phyloP scores from a whole-genome alignment of 2,113 vertebrate species.

The Ochotona curzoniae region DNA sequence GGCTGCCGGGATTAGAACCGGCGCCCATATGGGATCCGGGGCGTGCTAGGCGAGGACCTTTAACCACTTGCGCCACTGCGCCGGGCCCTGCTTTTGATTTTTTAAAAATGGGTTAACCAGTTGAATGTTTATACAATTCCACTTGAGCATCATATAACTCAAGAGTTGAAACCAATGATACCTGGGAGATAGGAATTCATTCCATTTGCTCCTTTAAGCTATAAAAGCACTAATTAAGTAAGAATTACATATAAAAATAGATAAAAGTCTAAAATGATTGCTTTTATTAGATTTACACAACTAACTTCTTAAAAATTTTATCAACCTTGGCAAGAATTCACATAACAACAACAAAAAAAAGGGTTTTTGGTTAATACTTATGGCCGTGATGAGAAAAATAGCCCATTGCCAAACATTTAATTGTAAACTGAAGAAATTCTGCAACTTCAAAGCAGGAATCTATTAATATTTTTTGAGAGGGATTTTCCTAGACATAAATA shows the following conservation, averaged over 20 bases:
- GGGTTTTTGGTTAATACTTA: neutral
- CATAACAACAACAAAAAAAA: neutral
- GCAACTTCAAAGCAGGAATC: neutral
- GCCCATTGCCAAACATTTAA: neutral
- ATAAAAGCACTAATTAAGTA: neutral
- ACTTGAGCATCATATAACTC: neutral
- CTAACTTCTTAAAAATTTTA: constrained; percentile 18
- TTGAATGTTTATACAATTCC: constrained; percentile 3
- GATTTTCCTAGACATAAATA: neutral
- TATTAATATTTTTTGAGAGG: neutral
- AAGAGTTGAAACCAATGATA: neutral
- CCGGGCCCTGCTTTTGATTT: neutral
- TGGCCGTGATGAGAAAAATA: neutral
- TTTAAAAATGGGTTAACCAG: neutral
- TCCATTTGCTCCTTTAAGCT: neutral
- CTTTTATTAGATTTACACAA: neutral
- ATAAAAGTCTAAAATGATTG: neutral
- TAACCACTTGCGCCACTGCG: too few relatives aligned
- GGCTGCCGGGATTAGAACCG: too few relatives aligned
- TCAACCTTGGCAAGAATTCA: neutral
- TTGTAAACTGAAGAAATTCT: neutral
- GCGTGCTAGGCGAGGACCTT: too few relatives aligned
- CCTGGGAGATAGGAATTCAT: neutral
- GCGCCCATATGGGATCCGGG: too few relatives aligned
- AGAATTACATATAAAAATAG: neutral